Evolutionary conservation across 2,113 vertebrate genomes (phyloP), one percentile per base, ranked within the genome.

Genomic region (Acanthochromis polyacanthus): DNA sequence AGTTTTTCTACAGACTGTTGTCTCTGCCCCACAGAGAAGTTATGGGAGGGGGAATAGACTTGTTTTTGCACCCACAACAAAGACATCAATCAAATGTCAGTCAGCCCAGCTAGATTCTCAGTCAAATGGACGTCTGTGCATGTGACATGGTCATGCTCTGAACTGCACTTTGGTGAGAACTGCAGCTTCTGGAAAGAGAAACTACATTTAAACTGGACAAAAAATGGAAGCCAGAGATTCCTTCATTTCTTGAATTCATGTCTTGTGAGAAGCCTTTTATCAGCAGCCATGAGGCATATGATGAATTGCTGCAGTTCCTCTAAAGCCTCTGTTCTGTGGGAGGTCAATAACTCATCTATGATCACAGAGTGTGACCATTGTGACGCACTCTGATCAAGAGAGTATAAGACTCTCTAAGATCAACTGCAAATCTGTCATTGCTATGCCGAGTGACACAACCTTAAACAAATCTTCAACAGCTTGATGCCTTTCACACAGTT

Each of bases 331-430:
- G 85, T 90, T 91, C 81, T 88, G 80, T 11, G 40, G 82, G 82
- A 89, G 93, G 89, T 92, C 91, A 94, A 93, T 91, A 93, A 93
- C 89, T 94, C 90, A 94, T 94, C 91, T 90, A 77, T 86, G 91
- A 90, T 88, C 92, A 89, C 78, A 14, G 71, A 89, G 87, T 90
- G 92, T 90, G 90, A 91, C 91, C 85, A 83, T 82, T 23, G 71
- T 78, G 82, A 86, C 60, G 73, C 86, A 85, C 83, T 86, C 81
- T 84, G 91, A 93, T 93, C 93, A 91, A 88, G 72, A 90, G 82
- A 85, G 75, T 83, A 19, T 67, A 59, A 56, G 84, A 83, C 81
- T 81, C 78, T 87, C 61, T 80, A 76, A 87, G 85, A 91, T 90
- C 87, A 88, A 87, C 89, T 81, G 76, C 81, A 82, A 81, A 88